A percentile compares a stretch with the other conserved stretches of the same genome.
Evolutionary conservation across 1,140 invertebrate species (phyloP).

Genomic region (Patella vulgata): DNA sequence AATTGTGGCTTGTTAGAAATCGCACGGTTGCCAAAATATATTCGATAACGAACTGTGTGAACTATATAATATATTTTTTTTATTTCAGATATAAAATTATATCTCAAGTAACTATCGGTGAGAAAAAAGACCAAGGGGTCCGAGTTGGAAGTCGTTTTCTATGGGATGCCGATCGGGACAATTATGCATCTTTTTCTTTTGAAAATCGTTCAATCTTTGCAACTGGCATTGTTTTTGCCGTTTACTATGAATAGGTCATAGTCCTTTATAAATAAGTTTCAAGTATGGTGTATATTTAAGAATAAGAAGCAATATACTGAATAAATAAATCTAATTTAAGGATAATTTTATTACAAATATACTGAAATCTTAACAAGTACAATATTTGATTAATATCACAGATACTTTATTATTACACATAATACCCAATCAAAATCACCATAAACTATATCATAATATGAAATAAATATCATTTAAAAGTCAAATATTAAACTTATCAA

Average conservation of each 20-base stretch:
- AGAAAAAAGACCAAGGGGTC: slow-evolving; percentile 49
- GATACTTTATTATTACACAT: too few species aligned
- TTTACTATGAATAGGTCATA: slow-evolving; percentile 39
- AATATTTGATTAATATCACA: neutral
- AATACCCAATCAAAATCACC: too few species aligned
- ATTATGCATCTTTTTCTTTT: slow-evolving; percentile 44
- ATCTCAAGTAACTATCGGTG: slow-evolving; percentile 46
- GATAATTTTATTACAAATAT: neutral
- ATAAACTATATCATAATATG: too few species aligned
- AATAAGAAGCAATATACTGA: neutral
- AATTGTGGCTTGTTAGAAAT: too few species aligned
- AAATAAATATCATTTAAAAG: too few species aligned
- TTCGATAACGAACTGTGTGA: too few species aligned
- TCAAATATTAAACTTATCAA: too few species aligned
- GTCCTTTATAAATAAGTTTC: neutral
- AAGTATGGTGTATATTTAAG: neutral
- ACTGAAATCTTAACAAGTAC: neutral
- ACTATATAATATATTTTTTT: too few species aligned
- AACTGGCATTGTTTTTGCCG: slow-evolving; percentile 40
- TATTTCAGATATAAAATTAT: slow-evolving; percentile 54
- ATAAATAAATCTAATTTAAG: neutral
- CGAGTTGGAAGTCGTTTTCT: slow-evolving; percentile 49
- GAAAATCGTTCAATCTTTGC: slow-evolving; percentile 44
- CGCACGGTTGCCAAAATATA: too few species aligned
- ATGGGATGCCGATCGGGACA: slow-evolving; percentile 54